These are phyloP conservation scores for Otolemur crassicaudatus DNA, from an alignment of 2,797 vertebrate species.

Conservation along the genomic window DNA sequence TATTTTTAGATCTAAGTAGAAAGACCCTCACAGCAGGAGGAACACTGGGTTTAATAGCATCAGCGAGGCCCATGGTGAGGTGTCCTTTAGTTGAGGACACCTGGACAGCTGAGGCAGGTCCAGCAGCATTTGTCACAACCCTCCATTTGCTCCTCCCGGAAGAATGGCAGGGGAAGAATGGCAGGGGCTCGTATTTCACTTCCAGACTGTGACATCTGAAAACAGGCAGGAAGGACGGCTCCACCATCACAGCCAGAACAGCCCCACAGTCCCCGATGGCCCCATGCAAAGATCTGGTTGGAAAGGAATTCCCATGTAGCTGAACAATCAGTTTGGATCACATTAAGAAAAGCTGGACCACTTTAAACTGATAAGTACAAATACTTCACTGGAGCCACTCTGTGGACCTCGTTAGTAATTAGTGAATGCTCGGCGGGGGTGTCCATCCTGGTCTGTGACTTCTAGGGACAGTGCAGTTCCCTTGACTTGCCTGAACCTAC, in stretches of 20 bases:
- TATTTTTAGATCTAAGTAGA: neutral
- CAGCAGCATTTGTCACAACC: fast-evolving
- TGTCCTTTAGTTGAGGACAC: neutral
- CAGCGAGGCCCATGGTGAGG: fast-evolving
- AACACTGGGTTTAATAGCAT: fast-evolving
- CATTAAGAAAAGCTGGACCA: neutral
- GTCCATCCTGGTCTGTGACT: fast-evolving
- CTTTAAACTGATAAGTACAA: neutral
- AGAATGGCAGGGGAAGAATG: fast-evolving
- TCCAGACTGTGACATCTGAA: fast-evolving
- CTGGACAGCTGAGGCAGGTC: fast-evolving
- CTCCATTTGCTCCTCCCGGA: fast-evolving
- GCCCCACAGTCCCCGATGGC: fast-evolving
- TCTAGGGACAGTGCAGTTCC: neutral
- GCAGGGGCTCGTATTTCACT: neutral
- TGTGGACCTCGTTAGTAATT: neutral
- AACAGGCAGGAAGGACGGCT: too few species aligned
- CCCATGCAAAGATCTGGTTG: neutral
- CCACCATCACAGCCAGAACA: neutral
- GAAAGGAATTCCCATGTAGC: neutral
- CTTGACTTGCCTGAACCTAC: neutral
- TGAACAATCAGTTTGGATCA: neutral
- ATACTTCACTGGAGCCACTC: neutral
- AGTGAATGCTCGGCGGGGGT: neutral
- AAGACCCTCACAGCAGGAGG: neutral